Percentiles rank a stretch among this genome's conserved stretches.
phyloP scores from a whole-genome alignment of 2,888 invertebrate genomes.

The Ctenicera cuprea region DNA sequence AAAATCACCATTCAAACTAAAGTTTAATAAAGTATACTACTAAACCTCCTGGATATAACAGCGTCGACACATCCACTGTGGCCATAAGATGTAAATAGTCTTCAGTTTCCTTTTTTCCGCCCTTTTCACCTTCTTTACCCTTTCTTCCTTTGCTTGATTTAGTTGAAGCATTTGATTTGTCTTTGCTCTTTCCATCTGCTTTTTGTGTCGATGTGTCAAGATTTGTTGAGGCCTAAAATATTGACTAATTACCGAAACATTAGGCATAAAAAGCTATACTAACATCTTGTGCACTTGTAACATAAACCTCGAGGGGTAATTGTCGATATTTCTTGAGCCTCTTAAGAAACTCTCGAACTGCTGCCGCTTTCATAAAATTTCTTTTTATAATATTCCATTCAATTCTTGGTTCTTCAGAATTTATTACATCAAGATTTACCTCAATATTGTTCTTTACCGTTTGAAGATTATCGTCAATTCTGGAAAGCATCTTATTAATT shows the following conservation, averaged over 20 bases:
- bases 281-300: slow-evolving; percentile 55
- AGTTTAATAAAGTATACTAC: slow-evolving; percentile 11
- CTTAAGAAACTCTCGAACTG: slow-evolving; percentile 57
- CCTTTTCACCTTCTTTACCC: slow-evolving; percentile 22
- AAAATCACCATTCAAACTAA: neutral
- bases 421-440: slow-evolving; percentile 57
- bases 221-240: neutral
- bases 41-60: slow-evolving; percentile 70
- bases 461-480: slow-evolving; percentile 55
- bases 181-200: slow-evolving; percentile 5
- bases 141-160: slow-evolving; percentile 38
- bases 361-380: slow-evolving; percentile 60
- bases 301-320: slow-evolving; percentile 66
- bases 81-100: slow-evolving; percentile 68
- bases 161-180: slow-evolving; percentile 20
- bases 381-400: slow-evolving; percentile 67
- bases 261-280: neutral
- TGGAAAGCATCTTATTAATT: neutral
- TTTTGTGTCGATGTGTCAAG: neutral
- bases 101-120: slow-evolving; percentile 48
- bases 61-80: slow-evolving; percentile 65
- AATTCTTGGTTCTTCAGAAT: slow-evolving; percentile 60
- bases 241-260: neutral
- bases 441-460: slow-evolving; percentile 62
- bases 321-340: slow-evolving; percentile 62